Conservation (phyloP, 2,888 invertebrate genomes). For the Cryptops parisi region DNA sequence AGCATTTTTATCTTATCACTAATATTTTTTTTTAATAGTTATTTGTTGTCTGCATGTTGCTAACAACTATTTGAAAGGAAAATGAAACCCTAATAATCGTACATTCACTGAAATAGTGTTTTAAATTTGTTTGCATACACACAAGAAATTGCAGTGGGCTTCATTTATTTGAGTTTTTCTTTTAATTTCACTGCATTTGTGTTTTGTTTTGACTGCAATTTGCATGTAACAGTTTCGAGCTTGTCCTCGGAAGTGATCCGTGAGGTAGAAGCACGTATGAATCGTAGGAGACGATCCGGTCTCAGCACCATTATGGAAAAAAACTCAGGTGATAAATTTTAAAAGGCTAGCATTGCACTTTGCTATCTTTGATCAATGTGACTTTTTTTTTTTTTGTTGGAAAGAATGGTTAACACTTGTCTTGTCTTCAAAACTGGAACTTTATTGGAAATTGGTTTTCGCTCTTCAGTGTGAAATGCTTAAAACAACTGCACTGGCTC, state of each 20-base stretch:
- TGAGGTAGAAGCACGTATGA: constrained; percentile 18
- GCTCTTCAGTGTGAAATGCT: no score
- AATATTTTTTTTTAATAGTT: no score
- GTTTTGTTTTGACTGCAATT: constrained; percentile 21
- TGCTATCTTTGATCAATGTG: no score
- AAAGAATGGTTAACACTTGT: not conserved
- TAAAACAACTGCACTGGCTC: no score
- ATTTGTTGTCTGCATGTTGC: no score
- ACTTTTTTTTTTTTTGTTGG: not conserved
- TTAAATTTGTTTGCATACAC: no score
- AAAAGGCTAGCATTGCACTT: no score
- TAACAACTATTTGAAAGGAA: no score
- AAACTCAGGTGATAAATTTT: constrained; percentile 11
- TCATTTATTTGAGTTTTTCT: not conserved
- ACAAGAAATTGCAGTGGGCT: no score
- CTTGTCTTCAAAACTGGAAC: not conserved
- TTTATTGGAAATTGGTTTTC: not conserved
- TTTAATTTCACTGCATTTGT: constrained; percentile 38
- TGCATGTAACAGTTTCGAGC: constrained; percentile 8
- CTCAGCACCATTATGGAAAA: constrained; percentile 16
- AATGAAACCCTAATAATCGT: no score
- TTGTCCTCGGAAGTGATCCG: constrained; percentile 16
- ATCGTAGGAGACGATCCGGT: constrained; percentile 15
- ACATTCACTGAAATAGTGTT: no score
- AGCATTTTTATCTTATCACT: no score